Percentiles rank a stretch among this genome's conserved stretches.
Evolutionary conservation across 2,113 vertebrate genomes (phyloP).

Genomic region (Indicator maculatus): DNA sequence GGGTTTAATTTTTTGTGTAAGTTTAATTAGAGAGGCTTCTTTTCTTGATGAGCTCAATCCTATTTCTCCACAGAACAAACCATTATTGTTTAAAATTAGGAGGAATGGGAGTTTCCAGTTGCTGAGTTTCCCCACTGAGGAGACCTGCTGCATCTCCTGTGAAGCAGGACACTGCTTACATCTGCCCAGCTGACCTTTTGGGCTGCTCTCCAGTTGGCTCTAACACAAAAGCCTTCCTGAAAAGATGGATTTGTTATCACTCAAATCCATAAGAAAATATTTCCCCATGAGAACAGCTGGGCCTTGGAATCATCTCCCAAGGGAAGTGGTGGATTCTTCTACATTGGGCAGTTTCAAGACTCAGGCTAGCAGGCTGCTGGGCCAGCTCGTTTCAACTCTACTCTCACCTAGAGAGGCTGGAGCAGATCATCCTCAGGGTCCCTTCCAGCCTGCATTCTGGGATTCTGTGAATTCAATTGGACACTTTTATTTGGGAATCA

Average conservation of each 20-base stretch:
- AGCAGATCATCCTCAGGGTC: too few species aligned
- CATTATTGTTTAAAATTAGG: background rate
- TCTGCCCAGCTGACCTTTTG: constrained; percentile 13
- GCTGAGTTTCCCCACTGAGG: background rate
- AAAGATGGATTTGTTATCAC: constrained; percentile 48
- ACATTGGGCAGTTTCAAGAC: too few species aligned
- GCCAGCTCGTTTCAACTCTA: too few species aligned
- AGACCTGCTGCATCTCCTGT: background rate
- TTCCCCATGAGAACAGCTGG: too few species aligned
- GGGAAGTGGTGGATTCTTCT: too few species aligned
- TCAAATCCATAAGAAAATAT: background rate
- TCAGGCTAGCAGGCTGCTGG: too few species aligned
- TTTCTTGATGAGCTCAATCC: background rate
- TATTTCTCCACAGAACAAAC: background rate
- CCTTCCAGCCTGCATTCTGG: too few species aligned
- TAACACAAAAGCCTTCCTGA: background rate
- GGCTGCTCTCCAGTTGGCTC: constrained; percentile 24
- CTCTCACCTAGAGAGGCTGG: too few species aligned
- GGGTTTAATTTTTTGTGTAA: background rate
- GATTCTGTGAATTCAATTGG: too few species aligned
- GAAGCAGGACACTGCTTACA: background rate
- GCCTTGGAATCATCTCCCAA: too few species aligned
- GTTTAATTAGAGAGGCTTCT: background rate
- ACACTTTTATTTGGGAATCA: too few species aligned
- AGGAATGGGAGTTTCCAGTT: background rate